Conservation (phyloP, 2,113 vertebrate genomes). For the Haemorhous mexicanus region DNA sequence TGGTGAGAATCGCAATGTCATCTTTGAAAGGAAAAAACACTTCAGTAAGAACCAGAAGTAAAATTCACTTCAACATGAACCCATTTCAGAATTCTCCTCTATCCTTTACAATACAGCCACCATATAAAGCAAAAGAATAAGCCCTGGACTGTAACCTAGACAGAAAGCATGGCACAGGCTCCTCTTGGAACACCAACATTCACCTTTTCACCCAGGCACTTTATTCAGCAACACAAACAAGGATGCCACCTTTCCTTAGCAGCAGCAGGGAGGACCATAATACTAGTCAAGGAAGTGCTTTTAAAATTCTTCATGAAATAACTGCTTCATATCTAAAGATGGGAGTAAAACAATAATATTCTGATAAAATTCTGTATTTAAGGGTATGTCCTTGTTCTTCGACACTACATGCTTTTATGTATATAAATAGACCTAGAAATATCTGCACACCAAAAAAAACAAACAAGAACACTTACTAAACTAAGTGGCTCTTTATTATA, state of each 20-base stretch:
- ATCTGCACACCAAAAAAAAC: not conserved
- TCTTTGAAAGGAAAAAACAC: slow-evolving; percentile 66
- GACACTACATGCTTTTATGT: not conserved
- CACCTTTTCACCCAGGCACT: not conserved
- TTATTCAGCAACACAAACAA: not conserved
- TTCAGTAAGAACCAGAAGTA: slow-evolving; percentile 31
- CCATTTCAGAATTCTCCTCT: not conserved
- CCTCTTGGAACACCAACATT: not conserved
- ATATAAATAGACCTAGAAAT: not conserved
- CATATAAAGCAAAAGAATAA: not conserved
- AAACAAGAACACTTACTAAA: not conserved
- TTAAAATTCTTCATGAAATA: not conserved
- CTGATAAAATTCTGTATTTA: not conserved
- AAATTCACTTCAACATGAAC: not conserved
- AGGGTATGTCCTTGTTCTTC: not conserved
- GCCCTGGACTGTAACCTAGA: not conserved
- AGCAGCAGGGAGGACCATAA: not conserved
- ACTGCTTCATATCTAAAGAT: not conserved
- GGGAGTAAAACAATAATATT: not conserved
- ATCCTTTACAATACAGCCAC: not conserved
- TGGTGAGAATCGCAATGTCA: slow-evolving; percentile 55
- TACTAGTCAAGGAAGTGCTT: accelerated
- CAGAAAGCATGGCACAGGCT: not conserved
- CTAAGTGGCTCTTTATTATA: not conserved
- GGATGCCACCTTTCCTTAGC: accelerated